Base-by-base conservation (phyloP, 2,888 invertebrate species). In the Troides helena region DNA sequence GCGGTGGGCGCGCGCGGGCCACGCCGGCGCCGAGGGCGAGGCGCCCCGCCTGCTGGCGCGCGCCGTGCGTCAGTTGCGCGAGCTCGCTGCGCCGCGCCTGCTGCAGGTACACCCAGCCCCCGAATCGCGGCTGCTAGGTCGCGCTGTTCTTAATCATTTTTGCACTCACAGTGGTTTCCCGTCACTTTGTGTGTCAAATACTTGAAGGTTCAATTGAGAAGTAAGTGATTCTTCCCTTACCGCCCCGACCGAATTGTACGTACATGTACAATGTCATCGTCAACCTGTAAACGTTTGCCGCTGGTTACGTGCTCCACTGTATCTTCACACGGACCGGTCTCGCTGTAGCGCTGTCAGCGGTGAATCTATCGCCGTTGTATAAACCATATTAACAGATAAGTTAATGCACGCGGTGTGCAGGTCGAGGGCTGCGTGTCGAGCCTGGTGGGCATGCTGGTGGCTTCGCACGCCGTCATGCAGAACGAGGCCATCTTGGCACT, bases 391-490 rank as follows among this genome's bases (percentile, higher is more conserved):
- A 39, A 39, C 39, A 39, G n/a, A 14, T 1, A 18, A 50, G 18
- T 50, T 12, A 12, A 50, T 50, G 50, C 53, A 2, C 17, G 17
- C 18, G 53, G 17, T 53, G 53, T n/a, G 53, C 85, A 94, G 86
- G 93, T 93, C 25, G 94, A 95, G 62, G 96, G 96, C 72, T 96
- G 96, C 71, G 89, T 97, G 50, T 94, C 95, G 68, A 95, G 96
- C 78, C 90, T 98, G 76, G 95, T 97, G 17, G 95, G 95, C 85
- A 98, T 98, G 98, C 91, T 97, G 74, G 94, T 95, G 6, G 96
- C 97, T 3, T 96, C 96, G 78, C 97, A 98, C 89, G 93, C 96
- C 10, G 95, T 98, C 43, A 98, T 98, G 98, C 97, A 97, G 84
- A 96, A 96, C 82, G 97, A 97, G 88, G 96, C 97, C 0, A 93